Base-by-base conservation (phyloP, 2,797 vertebrate genomes). In the Pangasius mekongensis region DNA sequence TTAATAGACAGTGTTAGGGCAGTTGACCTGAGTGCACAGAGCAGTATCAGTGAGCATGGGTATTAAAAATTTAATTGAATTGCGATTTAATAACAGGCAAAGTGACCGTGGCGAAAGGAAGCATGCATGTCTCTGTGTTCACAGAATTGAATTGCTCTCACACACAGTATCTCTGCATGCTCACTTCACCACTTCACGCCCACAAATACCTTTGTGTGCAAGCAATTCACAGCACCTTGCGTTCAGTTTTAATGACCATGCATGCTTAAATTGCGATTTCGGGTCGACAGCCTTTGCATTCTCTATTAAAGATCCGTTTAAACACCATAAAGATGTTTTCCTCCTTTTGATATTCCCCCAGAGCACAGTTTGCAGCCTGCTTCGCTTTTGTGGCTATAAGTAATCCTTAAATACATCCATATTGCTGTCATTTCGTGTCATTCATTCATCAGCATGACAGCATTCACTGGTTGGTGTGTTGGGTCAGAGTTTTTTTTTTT, bases 391-490 rank as follows among this genome's bases (percentile, higher is more conserved):
- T 39, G 67, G 5, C 43, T 24, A 10, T 76, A 47, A 76, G 52
- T 49, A 39, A 39, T 30, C 14, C 47, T 18, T 77, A 52, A 80
- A 33, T 24, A 22, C 54, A 22, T 20, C 14, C 54, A 58, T 52
- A 58, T 58, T 20, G 3, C 30, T 39, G 30, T 80, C 33, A 80
- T 80, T 58, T 24, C 11, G 3, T 77, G 39, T 39, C 8, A 9
- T 52, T 77, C 5, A 1, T 77, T 77, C 27, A 49, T 77, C n/a
- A 49, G 47, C 5, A 6, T 33, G 27, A 54, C 49, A 78, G 0
- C 18, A 58, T 0, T 33, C 27, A 33, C 18, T 78, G 16, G 14
- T 18, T 80, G 56, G 54, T 94, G 93, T 94, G 94, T 94, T 94
- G 93, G 5, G n/a, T 49, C 11, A 3, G 24, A 47, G 73, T 16